Percentiles rank a stretch among this genome's conserved stretches.
Evolutionary conservation across 2,888 invertebrate species (phyloP).

Genomic region (Aleiodes leptofemur): DNA sequence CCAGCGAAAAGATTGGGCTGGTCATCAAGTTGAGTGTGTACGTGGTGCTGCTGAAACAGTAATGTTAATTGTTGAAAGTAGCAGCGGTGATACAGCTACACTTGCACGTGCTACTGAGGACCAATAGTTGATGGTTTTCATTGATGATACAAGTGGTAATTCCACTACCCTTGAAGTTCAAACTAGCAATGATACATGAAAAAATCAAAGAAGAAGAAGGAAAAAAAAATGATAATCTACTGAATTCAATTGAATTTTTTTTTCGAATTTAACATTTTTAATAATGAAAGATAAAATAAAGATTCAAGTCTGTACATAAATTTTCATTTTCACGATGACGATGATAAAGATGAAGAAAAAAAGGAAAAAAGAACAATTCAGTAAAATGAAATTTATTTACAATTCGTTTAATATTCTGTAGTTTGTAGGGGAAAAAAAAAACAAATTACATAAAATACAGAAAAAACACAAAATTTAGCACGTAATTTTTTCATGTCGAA

Average conservation of each 20-base stretch:
- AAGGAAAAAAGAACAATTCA: neutral
- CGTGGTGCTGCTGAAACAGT: slow-evolving; percentile 86
- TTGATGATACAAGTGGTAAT: slow-evolving; percentile 15
- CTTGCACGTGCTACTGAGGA: slow-evolving; percentile 66
- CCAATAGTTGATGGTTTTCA: slow-evolving; percentile 66
- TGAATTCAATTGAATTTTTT: slow-evolving; percentile 3
- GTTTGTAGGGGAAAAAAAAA: neutral
- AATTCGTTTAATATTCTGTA: slow-evolving; percentile 22
- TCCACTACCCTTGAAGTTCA: slow-evolving; percentile 17
- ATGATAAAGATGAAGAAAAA: neutral
- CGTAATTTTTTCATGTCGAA: slow-evolving; percentile 22
- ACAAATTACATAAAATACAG: neutral
- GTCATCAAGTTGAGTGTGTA: slow-evolving; percentile 90
- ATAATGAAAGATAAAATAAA: neutral
- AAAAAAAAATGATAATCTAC: neutral
- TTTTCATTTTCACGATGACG: slow-evolving; percentile 14
- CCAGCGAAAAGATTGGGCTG: slow-evolving; percentile 92
- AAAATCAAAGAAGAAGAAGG: neutral
- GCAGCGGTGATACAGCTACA: slow-evolving; percentile 66
- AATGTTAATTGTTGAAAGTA: slow-evolving; percentile 90
- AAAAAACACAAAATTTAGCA: neutral
- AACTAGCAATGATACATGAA: slow-evolving; percentile 14
- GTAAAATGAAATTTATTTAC: too few species aligned
- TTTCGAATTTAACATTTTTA: neutral
- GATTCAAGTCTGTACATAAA: slow-evolving; percentile 22